Evolutionary conservation across 2,888 invertebrate species (phyloP).

Genomic region (Epinotia brunnichana): DNA sequence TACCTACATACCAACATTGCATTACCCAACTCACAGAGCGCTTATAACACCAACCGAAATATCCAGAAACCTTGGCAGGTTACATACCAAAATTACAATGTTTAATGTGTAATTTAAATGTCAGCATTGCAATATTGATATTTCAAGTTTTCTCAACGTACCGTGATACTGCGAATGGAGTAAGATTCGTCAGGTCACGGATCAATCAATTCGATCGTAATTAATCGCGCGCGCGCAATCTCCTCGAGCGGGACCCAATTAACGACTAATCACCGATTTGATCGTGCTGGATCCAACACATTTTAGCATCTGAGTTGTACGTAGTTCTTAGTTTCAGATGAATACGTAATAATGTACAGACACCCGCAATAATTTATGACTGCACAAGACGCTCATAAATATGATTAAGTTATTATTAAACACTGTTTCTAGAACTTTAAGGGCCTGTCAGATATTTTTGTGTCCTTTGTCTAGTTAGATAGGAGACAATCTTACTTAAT

Average conservation of each 20-base stretch:
- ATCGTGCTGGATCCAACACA: neutral
- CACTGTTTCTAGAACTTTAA: too few species aligned
- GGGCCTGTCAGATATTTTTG: too few species aligned
- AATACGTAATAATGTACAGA: neutral
- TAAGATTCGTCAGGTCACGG: neutral
- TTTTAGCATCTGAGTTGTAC: neutral
- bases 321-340: neutral
- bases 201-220: neutral
- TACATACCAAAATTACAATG: neutral
- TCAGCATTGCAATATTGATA: neutral
- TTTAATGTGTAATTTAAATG: constrained; percentile 1
- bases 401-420: too few species aligned
- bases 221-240: constrained; percentile 18
- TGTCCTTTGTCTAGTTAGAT: too few species aligned
- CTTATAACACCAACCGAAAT: too few species aligned
- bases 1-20: too few species aligned
- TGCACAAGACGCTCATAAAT: too few species aligned
- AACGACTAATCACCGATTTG: neutral
- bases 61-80: neutral
- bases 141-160: neutral
- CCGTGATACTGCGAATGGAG: neutral
- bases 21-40: too few species aligned
- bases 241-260: constrained; percentile 9
- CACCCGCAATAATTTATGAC: too few species aligned
- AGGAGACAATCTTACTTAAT: too few species aligned